Conservation (phyloP, 2,797 vertebrate species). For the Serranus cabrilla region DNA sequence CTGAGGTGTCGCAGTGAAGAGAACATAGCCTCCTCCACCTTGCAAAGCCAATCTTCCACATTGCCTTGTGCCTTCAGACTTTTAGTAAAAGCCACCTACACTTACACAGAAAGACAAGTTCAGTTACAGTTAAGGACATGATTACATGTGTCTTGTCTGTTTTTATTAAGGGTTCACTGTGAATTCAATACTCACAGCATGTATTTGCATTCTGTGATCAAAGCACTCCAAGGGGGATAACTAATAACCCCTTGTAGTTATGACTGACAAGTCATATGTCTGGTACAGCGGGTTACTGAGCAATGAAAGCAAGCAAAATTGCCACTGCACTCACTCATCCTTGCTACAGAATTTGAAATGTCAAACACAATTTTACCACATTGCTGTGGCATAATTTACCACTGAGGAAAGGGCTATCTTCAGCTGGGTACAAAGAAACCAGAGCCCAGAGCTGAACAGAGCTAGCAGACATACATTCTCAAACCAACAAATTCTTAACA, state of each 20-base stretch:
- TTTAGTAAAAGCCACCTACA: conserved; percentile 89
- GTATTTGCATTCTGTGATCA: conserved; percentile 1
- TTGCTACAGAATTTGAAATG: conserved; percentile 1
- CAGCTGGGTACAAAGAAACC: conserved; percentile 2
- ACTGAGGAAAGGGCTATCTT: background rate
- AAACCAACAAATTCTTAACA: background rate
- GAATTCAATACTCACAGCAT: background rate
- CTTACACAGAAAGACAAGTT: background rate
- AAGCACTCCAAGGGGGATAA: background rate
- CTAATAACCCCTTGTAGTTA: background rate
- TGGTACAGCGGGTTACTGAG: background rate
- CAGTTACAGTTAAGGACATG: background rate
- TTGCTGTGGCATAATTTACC: conserved; percentile 1
- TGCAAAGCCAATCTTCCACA: conserved; percentile 92
- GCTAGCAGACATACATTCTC: background rate
- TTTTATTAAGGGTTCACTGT: background rate
- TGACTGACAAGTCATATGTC: background rate
- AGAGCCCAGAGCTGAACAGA: background rate
- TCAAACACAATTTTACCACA: background rate
- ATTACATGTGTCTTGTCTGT: background rate
- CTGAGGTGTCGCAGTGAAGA: conserved; percentile 86
- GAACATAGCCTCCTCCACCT: conserved; percentile 92
- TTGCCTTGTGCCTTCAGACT: conserved; percentile 92
- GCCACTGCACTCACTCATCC: background rate
- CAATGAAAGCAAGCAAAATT: conserved; percentile 1